Percentiles rank a stretch among this genome's conserved stretches.
Conservation (phyloP, 2,797 vertebrate genomes). For the Smutsia temminckii region DNA sequence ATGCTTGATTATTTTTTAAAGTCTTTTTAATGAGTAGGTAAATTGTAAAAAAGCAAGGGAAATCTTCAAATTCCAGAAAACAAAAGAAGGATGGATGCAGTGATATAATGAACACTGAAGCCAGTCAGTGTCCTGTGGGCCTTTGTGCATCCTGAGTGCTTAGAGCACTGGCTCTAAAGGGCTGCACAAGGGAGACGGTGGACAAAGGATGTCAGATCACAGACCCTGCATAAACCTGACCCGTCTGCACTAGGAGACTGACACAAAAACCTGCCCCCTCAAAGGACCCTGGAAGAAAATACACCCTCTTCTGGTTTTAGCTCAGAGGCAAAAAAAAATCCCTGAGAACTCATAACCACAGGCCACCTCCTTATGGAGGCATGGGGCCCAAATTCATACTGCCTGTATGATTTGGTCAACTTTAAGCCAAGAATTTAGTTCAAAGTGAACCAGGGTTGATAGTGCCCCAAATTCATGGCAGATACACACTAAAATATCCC, state of each 20-base stretch:
- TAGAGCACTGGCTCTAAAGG: neutral
- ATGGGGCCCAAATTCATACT: neutral
- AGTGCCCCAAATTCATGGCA: neutral
- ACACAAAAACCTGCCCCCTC: neutral
- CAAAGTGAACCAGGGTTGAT: neutral
- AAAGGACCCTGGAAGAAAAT: neutral
- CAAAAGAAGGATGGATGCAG: neutral
- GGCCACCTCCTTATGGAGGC: neutral
- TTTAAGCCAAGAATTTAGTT: conserved; percentile 2
- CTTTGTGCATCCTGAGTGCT: neutral
- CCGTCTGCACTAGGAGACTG: neutral
- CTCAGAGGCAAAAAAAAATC: neutral
- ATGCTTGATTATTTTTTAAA: neutral
- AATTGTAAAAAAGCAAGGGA: neutral
- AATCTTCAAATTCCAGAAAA: conserved; percentile 10
- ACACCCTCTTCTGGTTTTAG: neutral
- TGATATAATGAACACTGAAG: neutral
- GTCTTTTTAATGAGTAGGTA: neutral
- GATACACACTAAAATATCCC: conserved; percentile 21
- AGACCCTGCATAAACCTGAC: neutral
- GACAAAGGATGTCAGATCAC: neutral
- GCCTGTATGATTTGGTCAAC: neutral
- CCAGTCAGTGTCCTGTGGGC: neutral
- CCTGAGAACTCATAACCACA: neutral
- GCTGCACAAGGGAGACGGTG: neutral